Evolutionary conservation across 1,140 invertebrate species (phyloP).

Genomic region (Drosophila leontia): DNA sequence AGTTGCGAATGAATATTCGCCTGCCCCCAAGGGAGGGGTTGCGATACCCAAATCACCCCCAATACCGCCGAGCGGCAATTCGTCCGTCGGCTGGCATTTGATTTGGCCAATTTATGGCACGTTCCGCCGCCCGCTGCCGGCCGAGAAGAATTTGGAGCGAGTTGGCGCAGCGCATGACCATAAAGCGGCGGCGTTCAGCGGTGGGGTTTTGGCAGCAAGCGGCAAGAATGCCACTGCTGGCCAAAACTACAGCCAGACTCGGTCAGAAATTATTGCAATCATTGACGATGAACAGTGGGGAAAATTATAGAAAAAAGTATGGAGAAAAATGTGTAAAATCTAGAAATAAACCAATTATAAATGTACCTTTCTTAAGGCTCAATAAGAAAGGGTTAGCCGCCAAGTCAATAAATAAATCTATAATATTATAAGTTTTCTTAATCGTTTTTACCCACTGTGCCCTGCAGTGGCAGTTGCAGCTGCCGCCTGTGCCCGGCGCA

Average conservation of each 20-base stretch:
- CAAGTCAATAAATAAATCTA: too few relatives aligned
- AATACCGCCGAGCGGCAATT: conserved; percentile 54
- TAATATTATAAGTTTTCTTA: too few relatives aligned
- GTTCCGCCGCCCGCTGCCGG: conserved; percentile 58
- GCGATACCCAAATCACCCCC: conserved; percentile 59
- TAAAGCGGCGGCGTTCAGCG: conserved; percentile 56
- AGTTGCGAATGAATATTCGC: background rate
- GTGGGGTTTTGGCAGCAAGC: conserved; percentile 43
- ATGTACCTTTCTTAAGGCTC: background rate
- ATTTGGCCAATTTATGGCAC: conserved; percentile 83
- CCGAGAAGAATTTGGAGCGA: conserved; percentile 74
- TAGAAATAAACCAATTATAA: background rate
- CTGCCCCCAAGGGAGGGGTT: conserved; percentile 31
- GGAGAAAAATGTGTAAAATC: background rate
- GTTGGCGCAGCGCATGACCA: conserved; percentile 71
- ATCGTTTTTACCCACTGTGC: conserved; percentile 23
- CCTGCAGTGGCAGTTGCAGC: conserved; percentile 35
- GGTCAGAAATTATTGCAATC: conserved; percentile 76
- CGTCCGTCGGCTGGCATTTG: conserved; percentile 66
- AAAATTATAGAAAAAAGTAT: background rate
- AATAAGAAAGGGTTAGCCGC: too few relatives aligned
- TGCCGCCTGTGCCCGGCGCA: conserved; percentile 72
- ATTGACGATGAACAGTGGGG: conserved; percentile 13
- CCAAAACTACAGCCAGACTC: conserved; percentile 58
- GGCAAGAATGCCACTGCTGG: conserved; percentile 69